Evolutionary conservation across 1,140 invertebrate genomes (phyloP), one percentile per base, ranked within the genome.

Genomic region (Conus ventricosus): DNA sequence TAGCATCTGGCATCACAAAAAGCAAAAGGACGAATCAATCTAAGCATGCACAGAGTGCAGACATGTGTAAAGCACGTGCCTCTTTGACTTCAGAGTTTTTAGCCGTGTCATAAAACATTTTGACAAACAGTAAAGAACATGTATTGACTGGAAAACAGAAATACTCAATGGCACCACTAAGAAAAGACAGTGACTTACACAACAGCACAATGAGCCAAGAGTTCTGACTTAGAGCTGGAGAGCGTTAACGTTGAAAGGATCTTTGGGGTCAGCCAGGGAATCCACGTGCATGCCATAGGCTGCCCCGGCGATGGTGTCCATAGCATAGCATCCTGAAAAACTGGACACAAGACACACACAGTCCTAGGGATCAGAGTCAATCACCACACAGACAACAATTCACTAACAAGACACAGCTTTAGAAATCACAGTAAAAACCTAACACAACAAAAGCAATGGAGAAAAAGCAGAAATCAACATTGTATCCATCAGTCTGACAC

Each of bases 241-340:
- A 13, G 25, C n/a, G 76, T 39, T 39, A 8, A 39, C 27, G 39
- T 27, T 93, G 89, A 96, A 95, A 39, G 88, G 88, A 54, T 95
- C 93, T 6, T 95, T 88, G 10, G 92, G 90, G 89, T 97, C 95
- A 4, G 95, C 93, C 11, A 97, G 90, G 2, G 96, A 96, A 88
- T 97, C 95, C 5, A 95, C 95, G 4, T 96, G 93, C 10, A 97
- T 90, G 20, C 97, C 97, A 90, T 96, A 97, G 10, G 96, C 96
- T 71, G 96, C 96, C 8, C 93, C 95, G 4, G 95, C 96, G 53
- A 97, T 96, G 4, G 96, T 94, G 90, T 97, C 97, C 51, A 96
- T 96, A 0, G 96, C 96, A 87, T 96, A 97, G 27, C 95, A 95
- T 0, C 94, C 95, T 67, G 90, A 91, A 23, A 91, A 57, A 10